Base-by-base conservation (phyloP, 2,113 vertebrate genomes). In the Syngnathoides biaculeatus region DNA sequence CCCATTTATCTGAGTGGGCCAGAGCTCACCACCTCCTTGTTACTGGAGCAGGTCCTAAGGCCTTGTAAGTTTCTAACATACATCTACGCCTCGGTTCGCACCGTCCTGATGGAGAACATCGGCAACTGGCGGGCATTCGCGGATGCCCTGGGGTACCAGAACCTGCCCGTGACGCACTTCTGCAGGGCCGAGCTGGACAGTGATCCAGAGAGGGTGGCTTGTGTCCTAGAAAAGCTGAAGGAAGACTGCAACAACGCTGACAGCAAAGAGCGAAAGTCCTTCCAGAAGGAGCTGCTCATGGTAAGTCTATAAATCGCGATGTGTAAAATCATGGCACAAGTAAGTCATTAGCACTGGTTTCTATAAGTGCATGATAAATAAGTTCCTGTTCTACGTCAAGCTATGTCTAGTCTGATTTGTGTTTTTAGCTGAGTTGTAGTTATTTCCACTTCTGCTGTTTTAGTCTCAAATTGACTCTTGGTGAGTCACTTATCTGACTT, bases 61-160 rank as follows among this genome's bases (percentile, higher is more conserved):
- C 95, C 97, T 9, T 96, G 94, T 85, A 99, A 98, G 76, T 99
- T 96, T 83, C 93, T 99, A 63, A 99, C 97, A 1, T 99, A 98
- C 84, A 97, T 99, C 83, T 99, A 98, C 0, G 95, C 97, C 42
- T 98, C 96, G 0, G 95, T 99, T 63, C 89, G 97, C 82, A 98
- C 95, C 45, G 86, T 94, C 69, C 91, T 99, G 45, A 99, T 98
- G 97, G 97, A 98, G 87, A 98, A 97, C 77, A 89, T 98, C 19
- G 93, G 93, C 72, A 97, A 89, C 89, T 98, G 97, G 97, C 90
- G 95, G 38, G 89, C 92, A 0, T 98, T 99, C 0, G 96, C 96
- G 0, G 96, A 98, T 0, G 93, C 95, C 0, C 87, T 99, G 35
- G 95, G 95, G 42, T 99, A 98, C 11, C 72, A 72, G 30, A 91